Evolutionary conservation across 2,113 vertebrate genomes (phyloP).

Genomic region (Laticauda laticaudata): DNA sequence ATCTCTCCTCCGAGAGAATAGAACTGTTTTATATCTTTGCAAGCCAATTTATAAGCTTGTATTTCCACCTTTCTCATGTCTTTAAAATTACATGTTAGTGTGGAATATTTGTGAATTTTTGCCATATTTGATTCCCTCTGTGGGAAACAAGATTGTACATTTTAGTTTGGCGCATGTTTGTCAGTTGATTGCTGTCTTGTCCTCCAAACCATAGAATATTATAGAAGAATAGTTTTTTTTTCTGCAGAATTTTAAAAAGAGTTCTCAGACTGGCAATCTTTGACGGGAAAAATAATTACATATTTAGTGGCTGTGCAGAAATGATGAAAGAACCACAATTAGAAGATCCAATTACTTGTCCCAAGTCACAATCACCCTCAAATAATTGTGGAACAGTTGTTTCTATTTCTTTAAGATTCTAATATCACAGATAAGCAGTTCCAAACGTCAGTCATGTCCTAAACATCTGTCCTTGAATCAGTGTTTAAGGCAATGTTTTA

Average conservation of each 20-base stretch:
- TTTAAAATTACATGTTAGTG: conserved; percentile 2
- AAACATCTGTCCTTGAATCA: neutral
- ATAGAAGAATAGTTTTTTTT: neutral
- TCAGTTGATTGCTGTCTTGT: neutral
- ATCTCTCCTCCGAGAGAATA: neutral
- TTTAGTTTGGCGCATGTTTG: neutral
- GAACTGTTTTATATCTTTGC: conserved; percentile 16
- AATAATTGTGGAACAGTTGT: neutral
- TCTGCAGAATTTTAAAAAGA: neutral
- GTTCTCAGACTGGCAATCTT: neutral
- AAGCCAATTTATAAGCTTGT: conserved; percentile 12
- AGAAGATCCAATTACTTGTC: neutral
- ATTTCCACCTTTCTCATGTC: conserved; percentile 3
- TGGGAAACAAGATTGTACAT: neutral
- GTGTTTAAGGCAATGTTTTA: neutral
- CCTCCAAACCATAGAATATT: neutral
- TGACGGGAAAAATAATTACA: neutral
- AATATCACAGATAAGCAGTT: neutral
- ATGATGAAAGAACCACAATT: neutral
- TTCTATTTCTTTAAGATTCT: neutral
- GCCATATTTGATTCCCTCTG: neutral
- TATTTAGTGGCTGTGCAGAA: neutral
- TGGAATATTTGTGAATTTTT: neutral
- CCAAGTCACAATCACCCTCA: neutral
- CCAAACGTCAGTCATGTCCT: neutral